Conservation (phyloP, 2,797 vertebrate species). For the Anniella stebbinsi region DNA sequence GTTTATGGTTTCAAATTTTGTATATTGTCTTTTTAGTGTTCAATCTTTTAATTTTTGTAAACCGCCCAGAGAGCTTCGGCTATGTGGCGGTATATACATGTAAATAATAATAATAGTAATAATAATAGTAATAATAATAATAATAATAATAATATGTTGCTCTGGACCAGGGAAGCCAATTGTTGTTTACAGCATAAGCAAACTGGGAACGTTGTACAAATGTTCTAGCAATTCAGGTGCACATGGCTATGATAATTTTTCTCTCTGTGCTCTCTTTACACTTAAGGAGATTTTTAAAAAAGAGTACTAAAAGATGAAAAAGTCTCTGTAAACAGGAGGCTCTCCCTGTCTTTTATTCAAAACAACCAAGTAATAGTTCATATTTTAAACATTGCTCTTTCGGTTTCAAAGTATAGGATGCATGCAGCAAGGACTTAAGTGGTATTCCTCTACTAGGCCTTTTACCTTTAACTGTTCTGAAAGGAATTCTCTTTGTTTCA, state of each 20-base stretch:
- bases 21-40: too few relatives aligned
- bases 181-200: not conserved
- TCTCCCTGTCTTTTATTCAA: not conserved
- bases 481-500: constrained; percentile 80
- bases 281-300: not conserved
- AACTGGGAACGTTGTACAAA: not conserved
- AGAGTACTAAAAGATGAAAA: not conserved
- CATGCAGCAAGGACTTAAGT: not conserved
- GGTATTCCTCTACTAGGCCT: not conserved
- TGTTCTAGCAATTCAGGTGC: not conserved
- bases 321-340: not conserved
- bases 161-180: not conserved
- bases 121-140: too few relatives aligned
- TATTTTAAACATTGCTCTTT: not conserved
- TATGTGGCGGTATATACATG: too few relatives aligned
- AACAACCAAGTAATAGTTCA: not conserved
- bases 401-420: not conserved
- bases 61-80: too few relatives aligned
- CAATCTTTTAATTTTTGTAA: too few relatives aligned
- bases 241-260: not conserved
- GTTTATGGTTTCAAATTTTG: too few relatives aligned
- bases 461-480: constrained; percentile 90
- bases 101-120: too few relatives aligned
- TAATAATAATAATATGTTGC: too few relatives aligned
- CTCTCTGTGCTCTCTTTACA: not conserved